Base-by-base conservation (phyloP, 30 jellyfish, hydroid and myxozoan species). In the Nemopilema nomurai region DNA sequence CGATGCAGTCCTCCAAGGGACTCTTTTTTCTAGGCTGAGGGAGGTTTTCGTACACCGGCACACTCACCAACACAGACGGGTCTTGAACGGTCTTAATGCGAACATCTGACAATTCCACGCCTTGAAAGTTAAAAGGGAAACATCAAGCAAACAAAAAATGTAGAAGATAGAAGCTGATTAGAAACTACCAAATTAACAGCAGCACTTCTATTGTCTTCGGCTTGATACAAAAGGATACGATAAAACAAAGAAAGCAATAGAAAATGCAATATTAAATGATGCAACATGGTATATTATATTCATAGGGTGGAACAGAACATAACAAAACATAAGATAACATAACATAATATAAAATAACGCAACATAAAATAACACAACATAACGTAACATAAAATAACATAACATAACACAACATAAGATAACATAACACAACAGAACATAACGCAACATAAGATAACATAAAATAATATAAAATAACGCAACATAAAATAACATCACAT, bases 31-130 rank as follows among this genome's bases (percentile, higher is more conserved):
- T 83, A 31, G 62, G 67, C 18, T 20, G 1, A 28, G 49, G 77
- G 17, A 81, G 32, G 52, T 51, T 82, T 41, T 82, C 84, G 69
- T 69, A 22, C 1, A n/a, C 7, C n/a, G 28, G 32, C 29, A 1
- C 83, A 21, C 71, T 20, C 1, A 13, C 83, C 18, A 22, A 18
- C 23, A 21, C 41, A 0, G 71, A 0, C n/a, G 28, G 87, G 23
- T 76, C 82, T 24, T 74, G 63, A 22, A 71, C 16, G n/a, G 93
- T 49, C n/a, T 77, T 77, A 41, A 84, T 67, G 13, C 51, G 86
- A 28, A 84, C 74, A n/a, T 84, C 81, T 1, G 87, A 84, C 27
- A 84, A 18, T 1, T 73, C 82, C 49, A 84, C 69, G 33, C 87
- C 93, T 82, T 25, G 32, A 80, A 32, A 19, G 0, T 18, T 3